Evolutionary conservation across 2,888 invertebrate genomes (phyloP).

Genomic region (Sipunculus nudus): DNA sequence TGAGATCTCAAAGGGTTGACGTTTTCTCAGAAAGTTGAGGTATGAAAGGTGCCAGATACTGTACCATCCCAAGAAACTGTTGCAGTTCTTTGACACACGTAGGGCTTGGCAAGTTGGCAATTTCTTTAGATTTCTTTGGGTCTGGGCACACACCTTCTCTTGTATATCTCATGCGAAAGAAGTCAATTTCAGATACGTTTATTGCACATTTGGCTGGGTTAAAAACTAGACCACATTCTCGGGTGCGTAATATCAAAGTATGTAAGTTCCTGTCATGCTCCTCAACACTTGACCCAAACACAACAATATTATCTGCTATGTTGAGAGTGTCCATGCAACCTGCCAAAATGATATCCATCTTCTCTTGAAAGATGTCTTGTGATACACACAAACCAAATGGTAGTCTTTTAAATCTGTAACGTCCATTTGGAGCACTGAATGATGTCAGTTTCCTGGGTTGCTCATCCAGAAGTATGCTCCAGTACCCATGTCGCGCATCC

Average conservation of each 20-base stretch:
- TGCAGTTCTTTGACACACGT: slow-evolving; percentile 23
- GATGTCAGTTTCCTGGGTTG: slow-evolving; percentile 10
- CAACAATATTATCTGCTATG: slow-evolving; percentile 9
- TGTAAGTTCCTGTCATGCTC: slow-evolving; percentile 7
- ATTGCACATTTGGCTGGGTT: not conserved
- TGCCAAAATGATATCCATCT: slow-evolving; percentile 5
- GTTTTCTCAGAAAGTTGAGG: slow-evolving; percentile 15
- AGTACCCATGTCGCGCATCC: slow-evolving; percentile 30
- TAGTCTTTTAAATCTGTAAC: slow-evolving; percentile 7
- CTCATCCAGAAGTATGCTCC: slow-evolving; percentile 20
- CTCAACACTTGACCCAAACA: not conserved
- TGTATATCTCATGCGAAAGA: slow-evolving; percentile 26
- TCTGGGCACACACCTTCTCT: slow-evolving; percentile 28
- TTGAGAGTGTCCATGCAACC: not conserved
- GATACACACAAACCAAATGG: slow-evolving; percentile 11
- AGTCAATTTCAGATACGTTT: slow-evolving; percentile 12
- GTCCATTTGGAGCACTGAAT: slow-evolving; percentile 15
- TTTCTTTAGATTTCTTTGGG: slow-evolving; percentile 18
- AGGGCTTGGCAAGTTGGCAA: slow-evolving; percentile 20
- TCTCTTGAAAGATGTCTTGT: slow-evolving; percentile 11
- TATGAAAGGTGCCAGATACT: slow-evolving; percentile 25
- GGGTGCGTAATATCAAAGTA: not conserved
- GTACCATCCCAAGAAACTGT: slow-evolving; percentile 26
- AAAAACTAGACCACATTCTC: slow-evolving; percentile 3
- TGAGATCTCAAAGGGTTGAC: slow-evolving; percentile 18